Percentiles rank a stretch among this genome's conserved stretches.
These are phyloP conservation scores for Hemibagrus guttatus DNA, from an alignment of 2,797 vertebrate species.

Conservation along the genomic window DNA sequence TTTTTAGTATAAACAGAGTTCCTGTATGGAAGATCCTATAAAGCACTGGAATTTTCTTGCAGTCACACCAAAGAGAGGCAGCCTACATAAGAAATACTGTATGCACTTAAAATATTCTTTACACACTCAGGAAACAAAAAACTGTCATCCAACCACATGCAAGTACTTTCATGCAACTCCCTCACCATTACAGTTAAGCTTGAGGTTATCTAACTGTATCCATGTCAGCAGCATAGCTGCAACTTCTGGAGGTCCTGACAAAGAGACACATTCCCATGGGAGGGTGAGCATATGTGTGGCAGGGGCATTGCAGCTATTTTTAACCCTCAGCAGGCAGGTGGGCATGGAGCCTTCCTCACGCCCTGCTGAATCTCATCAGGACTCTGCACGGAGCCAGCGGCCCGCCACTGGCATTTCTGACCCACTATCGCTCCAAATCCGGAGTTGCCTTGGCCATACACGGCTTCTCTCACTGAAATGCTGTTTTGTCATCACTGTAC, in stretches of 20 bases:
- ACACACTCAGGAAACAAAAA: not conserved
- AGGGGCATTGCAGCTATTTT: conserved; percentile 65
- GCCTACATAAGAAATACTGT: not conserved
- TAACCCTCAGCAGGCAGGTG: conserved; percentile 71
- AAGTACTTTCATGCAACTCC: not conserved
- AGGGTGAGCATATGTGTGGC: conserved; percentile 69
- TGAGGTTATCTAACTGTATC: conserved; percentile 7
- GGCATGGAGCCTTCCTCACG: conserved; percentile 67
- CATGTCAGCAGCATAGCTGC: not conserved
- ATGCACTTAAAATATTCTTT: not conserved
- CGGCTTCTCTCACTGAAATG: conserved; percentile 14
- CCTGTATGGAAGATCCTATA: not conserved
- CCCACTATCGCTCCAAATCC: conserved; percentile 33
- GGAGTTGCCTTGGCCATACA: conserved; percentile 28
- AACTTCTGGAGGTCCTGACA: conserved; percentile 56
- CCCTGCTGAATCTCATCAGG: conserved; percentile 72
- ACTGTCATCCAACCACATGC: not conserved
- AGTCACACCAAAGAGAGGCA: not conserved
- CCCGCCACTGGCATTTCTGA: conserved; percentile 51
- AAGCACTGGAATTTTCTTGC: not conserved
- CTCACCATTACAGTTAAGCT: conserved; percentile 4
- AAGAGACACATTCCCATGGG: conserved; percentile 68
- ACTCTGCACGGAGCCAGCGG: conserved; percentile 51
- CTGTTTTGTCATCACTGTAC: conserved; percentile 18
- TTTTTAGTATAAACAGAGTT: not conserved